phyloP scores from a whole-genome alignment of 1,140 invertebrate genomes.

The Penaeus indicus region DNA sequence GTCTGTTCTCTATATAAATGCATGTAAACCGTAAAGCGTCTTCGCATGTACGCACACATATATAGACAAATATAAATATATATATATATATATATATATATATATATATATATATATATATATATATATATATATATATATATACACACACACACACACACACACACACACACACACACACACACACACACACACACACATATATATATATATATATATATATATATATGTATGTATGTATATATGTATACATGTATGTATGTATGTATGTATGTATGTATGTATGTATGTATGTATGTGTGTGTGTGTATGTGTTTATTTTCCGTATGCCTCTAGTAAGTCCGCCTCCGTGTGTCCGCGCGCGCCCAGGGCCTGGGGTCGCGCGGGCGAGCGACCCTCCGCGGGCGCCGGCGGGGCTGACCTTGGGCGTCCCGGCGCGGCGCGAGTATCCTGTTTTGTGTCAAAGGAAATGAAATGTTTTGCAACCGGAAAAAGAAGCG shows the following conservation, averaged over 20 bases:
- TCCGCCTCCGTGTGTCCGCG: too few species aligned
- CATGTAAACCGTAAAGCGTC: background rate
- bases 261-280: background rate
- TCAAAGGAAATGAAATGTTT: too few species aligned
- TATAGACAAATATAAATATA: background rate
- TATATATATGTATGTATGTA: slow-evolving; percentile 32
- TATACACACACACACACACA: background rate
- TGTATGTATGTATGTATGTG: background rate
- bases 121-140: slow-evolving; percentile 6
- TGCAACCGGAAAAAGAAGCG: too few species aligned
- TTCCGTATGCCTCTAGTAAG: too few species aligned
- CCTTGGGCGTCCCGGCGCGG: too few species aligned
- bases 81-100: background rate
- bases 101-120: slow-evolving; percentile 2
- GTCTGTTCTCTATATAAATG: background rate
- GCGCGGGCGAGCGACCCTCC: too few species aligned
- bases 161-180: background rate
- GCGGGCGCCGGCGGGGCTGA: too few species aligned
- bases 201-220: background rate
- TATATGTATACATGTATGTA: slow-evolving; percentile 31
- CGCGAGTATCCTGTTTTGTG: too few species aligned
- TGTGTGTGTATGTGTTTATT: slow-evolving; percentile 21
- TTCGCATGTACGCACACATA: background rate
- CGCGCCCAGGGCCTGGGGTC: too few species aligned
- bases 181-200: background rate